A percentile compares a stretch with the other conserved stretches of the same genome.
These are phyloP conservation scores for Drosophila ezoana DNA, from an alignment of 2,888 invertebrate genomes.

Conservation along the genomic window DNA sequence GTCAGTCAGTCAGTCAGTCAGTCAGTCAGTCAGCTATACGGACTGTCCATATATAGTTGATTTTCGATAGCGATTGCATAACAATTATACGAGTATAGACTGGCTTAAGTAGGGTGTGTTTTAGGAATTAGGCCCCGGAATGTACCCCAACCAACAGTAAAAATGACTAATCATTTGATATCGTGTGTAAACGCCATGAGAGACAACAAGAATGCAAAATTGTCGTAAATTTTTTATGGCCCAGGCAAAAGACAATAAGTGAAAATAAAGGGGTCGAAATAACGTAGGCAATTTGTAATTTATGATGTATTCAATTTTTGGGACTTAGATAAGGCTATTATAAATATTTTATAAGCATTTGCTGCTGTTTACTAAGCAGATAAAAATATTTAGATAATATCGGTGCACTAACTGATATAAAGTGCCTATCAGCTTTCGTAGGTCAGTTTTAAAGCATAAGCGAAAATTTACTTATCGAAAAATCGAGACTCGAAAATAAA, in stretches of 20 bases:
- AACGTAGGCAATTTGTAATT: conserved; percentile 6
- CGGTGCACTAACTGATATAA: neutral
- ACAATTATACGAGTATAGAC: conserved; percentile 37
- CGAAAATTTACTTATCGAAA: neutral
- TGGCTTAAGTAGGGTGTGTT: neutral
- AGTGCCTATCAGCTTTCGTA: neutral
- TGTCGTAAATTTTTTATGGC: conserved; percentile 53
- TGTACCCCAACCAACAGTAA: conserved; percentile 1
- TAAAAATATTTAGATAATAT: conserved; percentile 15
- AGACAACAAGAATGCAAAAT: conserved; percentile 40
- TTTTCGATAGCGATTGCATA: conserved; percentile 51
- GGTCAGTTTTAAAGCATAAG: neutral
- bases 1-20: neutral
- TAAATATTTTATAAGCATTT: conserved; percentile 1
- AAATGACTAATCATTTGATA: conserved; percentile 64
- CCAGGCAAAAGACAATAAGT: conserved; percentile 24
- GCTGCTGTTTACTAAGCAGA: conserved; percentile 6
- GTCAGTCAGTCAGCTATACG: conserved; percentile 6
- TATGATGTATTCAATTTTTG: conserved; percentile 21
- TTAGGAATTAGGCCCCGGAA: conserved; percentile 5
- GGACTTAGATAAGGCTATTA: conserved; percentile 13
- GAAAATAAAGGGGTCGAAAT: neutral
- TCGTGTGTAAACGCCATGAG: conserved; percentile 57
- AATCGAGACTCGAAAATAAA: neutral
- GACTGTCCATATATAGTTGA: conserved; percentile 18